Percentiles rank a stretch among this genome's conserved stretches.
Conservation (phyloP, 30 jellyfish, hydroid and myxozoan genomes). For the Turritopsis rubra region DNA sequence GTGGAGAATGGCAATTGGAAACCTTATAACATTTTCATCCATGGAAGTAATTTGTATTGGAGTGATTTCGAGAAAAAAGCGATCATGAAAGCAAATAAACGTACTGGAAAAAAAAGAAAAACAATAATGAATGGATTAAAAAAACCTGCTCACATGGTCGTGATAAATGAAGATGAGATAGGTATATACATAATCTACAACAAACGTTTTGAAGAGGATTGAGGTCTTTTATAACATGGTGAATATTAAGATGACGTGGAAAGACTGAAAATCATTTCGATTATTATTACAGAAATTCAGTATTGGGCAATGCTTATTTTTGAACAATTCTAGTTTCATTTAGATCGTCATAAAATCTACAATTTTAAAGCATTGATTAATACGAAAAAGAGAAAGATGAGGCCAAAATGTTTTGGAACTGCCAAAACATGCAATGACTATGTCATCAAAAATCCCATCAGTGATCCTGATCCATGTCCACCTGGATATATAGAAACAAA, state of each 20-base stretch:
- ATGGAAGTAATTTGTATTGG: conserved; percentile 21
- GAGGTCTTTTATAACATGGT: too few species aligned
- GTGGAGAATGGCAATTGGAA: not conserved
- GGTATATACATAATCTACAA: not conserved
- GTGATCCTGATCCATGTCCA: conserved; percentile 67
- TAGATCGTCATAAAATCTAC: conserved; percentile 21
- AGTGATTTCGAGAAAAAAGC: conserved; percentile 24
- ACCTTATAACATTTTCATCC: conserved; percentile 20
- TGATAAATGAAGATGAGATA: not conserved
- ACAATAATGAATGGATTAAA: conserved; percentile 23
- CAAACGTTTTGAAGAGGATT: too few species aligned
- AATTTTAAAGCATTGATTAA: not conserved
- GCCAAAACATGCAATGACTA: not conserved
- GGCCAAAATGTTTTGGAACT: conserved; percentile 24
- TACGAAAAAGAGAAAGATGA: not conserved
- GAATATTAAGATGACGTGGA: too few species aligned
- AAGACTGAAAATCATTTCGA: too few species aligned
- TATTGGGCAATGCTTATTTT: not conserved
- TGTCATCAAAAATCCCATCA: not conserved
- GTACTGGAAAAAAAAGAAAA: conserved; percentile 24
- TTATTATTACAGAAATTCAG: too few species aligned
- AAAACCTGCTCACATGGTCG: conserved; percentile 21
- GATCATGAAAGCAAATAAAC: conserved; percentile 22
- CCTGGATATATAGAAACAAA: conserved; percentile 53
- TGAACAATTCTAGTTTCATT: not conserved